Evolutionary conservation across 2,113 vertebrate genomes (phyloP).

Genomic region (Columbina picui): DNA sequence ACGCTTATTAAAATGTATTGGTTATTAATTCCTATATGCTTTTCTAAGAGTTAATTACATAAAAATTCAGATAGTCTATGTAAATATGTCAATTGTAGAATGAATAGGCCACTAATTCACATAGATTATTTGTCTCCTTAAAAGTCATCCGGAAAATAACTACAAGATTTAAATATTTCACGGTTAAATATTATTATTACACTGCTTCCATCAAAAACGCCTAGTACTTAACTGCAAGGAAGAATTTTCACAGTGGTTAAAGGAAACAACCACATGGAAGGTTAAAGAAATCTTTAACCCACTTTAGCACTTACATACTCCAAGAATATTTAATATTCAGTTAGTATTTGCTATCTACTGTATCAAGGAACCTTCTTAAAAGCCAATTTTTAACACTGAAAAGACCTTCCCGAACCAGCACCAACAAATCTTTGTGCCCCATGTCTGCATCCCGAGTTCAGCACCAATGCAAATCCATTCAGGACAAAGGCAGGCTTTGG

Average conservation of each 20-base stretch:
- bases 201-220: background rate
- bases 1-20: background rate
- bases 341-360: background rate
- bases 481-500: background rate
- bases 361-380: background rate
- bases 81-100: background rate
- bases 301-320: background rate
- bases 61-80: background rate
- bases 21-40: background rate
- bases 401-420: background rate
- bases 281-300: no score
- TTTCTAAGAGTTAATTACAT: background rate
- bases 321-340: background rate
- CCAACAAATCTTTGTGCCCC: background rate
- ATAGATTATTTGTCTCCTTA: background rate
- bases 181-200: no score
- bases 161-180: background rate
- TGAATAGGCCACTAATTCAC: background rate
- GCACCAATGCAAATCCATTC: background rate
- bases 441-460: background rate
- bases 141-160: background rate
- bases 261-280: background rate
- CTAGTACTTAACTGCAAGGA: background rate
- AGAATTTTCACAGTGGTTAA: background rate
- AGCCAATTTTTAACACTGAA: background rate